These are phyloP conservation scores for Phaethon lepturus DNA, from an alignment of 2,113 vertebrate genomes.

Conservation along the genomic window DNA sequence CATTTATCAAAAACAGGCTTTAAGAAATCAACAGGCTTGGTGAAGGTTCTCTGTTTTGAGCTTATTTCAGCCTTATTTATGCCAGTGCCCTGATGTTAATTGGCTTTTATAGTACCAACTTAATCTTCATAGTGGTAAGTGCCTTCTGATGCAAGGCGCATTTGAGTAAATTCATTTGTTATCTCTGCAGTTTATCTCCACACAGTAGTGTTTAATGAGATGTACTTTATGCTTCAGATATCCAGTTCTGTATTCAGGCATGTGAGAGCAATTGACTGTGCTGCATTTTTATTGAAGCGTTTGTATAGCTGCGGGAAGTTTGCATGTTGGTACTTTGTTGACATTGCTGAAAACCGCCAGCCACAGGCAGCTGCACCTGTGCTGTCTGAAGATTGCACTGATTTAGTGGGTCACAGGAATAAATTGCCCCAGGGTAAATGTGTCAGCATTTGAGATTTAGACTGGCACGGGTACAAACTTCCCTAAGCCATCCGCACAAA, in stretches of 20 bases:
- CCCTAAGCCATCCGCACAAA: neutral
- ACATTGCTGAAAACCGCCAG: neutral
- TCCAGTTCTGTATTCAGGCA: neutral
- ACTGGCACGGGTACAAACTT: neutral
- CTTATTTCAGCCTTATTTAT: slow-evolving; percentile 35
- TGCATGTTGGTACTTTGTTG: neutral
- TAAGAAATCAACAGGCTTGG: neutral
- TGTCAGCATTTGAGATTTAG: neutral
- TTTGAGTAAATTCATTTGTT: slow-evolving; percentile 1
- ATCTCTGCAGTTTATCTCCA: neutral
- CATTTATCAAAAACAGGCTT: neutral
- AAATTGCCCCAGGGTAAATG: neutral
- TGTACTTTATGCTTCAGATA: neutral
- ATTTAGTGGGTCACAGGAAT: neutral
- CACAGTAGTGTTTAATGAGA: neutral
- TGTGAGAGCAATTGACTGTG: neutral
- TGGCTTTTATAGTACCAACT: slow-evolving; percentile 55
- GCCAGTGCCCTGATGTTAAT: slow-evolving; percentile 33
- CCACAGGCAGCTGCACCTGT: neutral
- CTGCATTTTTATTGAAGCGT: neutral
- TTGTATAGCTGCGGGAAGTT: neutral
- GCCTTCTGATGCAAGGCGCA: slow-evolving; percentile 63
- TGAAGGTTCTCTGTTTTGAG: neutral
- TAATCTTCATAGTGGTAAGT: slow-evolving; percentile 57
- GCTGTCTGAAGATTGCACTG: neutral